Evolutionary conservation across 1,140 invertebrate species (phyloP), one percentile per base, ranked within the genome.

Genomic region (Cydia pomonella): DNA sequence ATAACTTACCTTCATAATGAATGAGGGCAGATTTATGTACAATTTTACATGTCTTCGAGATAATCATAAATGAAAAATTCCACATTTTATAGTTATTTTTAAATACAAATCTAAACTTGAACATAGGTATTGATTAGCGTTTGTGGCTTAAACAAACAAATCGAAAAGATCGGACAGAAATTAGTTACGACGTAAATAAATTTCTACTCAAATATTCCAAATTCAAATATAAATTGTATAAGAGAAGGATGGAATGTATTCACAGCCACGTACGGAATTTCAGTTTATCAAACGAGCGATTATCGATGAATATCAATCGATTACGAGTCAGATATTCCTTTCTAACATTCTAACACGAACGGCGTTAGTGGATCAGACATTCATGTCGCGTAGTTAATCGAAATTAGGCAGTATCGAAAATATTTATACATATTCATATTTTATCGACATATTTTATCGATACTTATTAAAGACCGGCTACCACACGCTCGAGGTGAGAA

Each of bases 381-480:
- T 69, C 64, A 33, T n/a, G 64, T 41, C 64, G 64, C 64, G 64
- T 69, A 69, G 64, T 69, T 69, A 69, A 69, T 69, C 64, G 64
- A 69, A 47, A 80, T 78, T 79, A 77, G 76, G 53, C 79, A 87
- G 87, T 84, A 90, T 88, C 85, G 81, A 86, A 92, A 89, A 90
- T 92, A 90, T 93, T 90, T 90, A 90, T 92, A 87, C 81, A 85
- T 84, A 90, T 91, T 87, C 87, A 89, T 92, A 91, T 91, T 88
- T 84, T 84, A 84, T 85, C 84, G 84, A 86, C 88, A 92, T 93
- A 93, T 91, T 93, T 93, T 91, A 92, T 92, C 90, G 87, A 91
- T 90, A 90, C 88, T 91, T 92, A 92, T 93, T 93, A 93, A 92
- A 89, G 89, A 84, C 81, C 87, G 88, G 91, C 91, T 93, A 93